These are phyloP conservation scores for Gonioctena quinquepunctata DNA, from an alignment of 1,140 invertebrate species.

Conservation along the genomic window DNA sequence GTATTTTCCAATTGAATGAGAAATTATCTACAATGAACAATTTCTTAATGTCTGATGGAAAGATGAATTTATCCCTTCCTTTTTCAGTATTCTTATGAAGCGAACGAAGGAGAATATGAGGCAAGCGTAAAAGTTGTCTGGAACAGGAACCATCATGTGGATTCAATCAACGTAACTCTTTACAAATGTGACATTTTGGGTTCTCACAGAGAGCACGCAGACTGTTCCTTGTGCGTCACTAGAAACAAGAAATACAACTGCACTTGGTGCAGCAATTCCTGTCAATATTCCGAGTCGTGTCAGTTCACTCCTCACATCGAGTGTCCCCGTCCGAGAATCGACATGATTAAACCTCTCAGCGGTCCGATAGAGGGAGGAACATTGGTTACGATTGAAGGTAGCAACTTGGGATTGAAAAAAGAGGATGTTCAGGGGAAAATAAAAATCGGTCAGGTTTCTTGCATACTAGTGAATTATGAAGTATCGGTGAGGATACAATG, in stretches of 20 bases:
- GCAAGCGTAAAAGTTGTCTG: conserved; percentile 88
- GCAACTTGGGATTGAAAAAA: conserved; percentile 89
- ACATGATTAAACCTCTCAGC: conserved; percentile 91
- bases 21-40: background rate
- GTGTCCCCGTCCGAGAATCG: conserved; percentile 90
- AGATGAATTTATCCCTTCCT: too few species aligned
- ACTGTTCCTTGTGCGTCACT: conserved; percentile 93
- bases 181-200: conserved; percentile 95
- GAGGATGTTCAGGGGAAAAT: conserved; percentile 91
- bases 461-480: conserved; percentile 85
- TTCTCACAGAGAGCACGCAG: conserved; percentile 86
- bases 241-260: conserved; percentile 86
- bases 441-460: conserved; percentile 86
- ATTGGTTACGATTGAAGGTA: conserved; percentile 91
- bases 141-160: conserved; percentile 91
- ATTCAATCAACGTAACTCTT: conserved; percentile 84
- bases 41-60: too few species aligned
- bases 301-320: conserved; percentile 72
- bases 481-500: conserved; percentile 91
- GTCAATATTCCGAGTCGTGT: conserved; percentile 83
- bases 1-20: background rate
- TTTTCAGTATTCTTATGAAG: conserved; percentile 83
- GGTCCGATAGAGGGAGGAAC: conserved; percentile 97
- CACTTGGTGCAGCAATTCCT: conserved; percentile 88
- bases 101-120: conserved; percentile 81